Evolutionary conservation across 1,140 invertebrate species (phyloP).

Genomic region (Wiebesia pumilae): DNA sequence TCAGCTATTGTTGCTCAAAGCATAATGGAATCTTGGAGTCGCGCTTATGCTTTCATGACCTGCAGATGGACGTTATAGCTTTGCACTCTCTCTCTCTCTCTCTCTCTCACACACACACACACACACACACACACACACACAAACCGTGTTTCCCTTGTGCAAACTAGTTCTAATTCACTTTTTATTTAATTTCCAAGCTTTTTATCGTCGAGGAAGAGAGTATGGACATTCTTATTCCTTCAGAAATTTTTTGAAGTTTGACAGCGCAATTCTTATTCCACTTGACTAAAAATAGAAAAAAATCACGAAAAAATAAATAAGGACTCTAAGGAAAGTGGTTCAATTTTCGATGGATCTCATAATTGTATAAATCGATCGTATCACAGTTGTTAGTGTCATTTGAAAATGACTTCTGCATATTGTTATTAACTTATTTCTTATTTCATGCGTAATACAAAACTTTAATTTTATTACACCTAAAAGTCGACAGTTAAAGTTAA

Average conservation of each 20-base stretch:
- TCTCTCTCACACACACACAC: background rate
- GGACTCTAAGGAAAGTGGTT: background rate
- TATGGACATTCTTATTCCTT: background rate
- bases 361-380: background rate
- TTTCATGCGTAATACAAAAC: background rate
- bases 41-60: background rate
- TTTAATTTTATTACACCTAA: too few relatives aligned
- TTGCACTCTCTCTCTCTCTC: background rate
- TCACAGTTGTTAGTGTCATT: background rate
- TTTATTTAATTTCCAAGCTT: background rate
- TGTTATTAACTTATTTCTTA: background rate
- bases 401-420: background rate
- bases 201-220: background rate
- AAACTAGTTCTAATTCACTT: background rate
- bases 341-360: background rate
- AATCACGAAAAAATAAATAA: background rate
- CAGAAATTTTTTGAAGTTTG: background rate
- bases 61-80: background rate
- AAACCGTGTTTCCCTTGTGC: too few relatives aligned
- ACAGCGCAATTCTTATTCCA: background rate
- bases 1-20: slow-evolving; percentile 60
- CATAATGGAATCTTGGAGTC: slow-evolving; percentile 59
- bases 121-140: too few relatives aligned
- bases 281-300: background rate
- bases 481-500: too few relatives aligned